phyloP scores from a whole-genome alignment of 2,113 vertebrate species.

The Pollimyrus isidori region DNA sequence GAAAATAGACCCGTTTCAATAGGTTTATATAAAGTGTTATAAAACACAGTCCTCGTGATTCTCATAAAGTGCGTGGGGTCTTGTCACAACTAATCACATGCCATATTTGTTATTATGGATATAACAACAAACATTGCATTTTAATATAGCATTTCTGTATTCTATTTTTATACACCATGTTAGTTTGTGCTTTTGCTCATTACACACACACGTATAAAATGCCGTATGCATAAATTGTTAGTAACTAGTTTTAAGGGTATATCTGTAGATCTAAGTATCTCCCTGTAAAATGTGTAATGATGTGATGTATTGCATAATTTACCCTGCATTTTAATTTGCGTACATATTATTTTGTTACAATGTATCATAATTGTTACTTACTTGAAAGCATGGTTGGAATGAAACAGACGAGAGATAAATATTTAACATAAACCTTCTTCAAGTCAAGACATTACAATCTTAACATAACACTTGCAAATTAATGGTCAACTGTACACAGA shows the following conservation, averaged over 20 bases:
- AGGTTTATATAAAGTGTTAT: not conserved
- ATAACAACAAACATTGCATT: not conserved
- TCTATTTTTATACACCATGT: not conserved
- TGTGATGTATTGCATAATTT: not conserved
- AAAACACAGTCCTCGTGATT: not conserved
- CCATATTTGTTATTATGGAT: not conserved
- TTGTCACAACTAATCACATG: not conserved
- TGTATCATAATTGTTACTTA: conserved; percentile 4
- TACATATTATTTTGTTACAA: not conserved
- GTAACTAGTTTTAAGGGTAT: not conserved
- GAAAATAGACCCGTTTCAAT: not conserved
- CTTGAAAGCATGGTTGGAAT: conserved; percentile 8
- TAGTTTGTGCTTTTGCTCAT: not conserved
- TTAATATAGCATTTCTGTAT: not conserved
- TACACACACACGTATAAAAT: not conserved
- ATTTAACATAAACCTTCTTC: conserved; percentile 8
- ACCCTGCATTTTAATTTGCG: not conserved
- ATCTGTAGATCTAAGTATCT: not conserved
- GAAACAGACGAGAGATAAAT: conserved; percentile 1
- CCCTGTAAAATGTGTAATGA: not conserved
- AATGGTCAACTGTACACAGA: not conserved
- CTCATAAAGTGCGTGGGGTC: not conserved
- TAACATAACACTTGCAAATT: not conserved
- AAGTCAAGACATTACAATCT: not conserved
- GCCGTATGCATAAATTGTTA: not conserved